phyloP scores from a whole-genome alignment of 2,113 vertebrate species.

The Chrysemys picta region DNA sequence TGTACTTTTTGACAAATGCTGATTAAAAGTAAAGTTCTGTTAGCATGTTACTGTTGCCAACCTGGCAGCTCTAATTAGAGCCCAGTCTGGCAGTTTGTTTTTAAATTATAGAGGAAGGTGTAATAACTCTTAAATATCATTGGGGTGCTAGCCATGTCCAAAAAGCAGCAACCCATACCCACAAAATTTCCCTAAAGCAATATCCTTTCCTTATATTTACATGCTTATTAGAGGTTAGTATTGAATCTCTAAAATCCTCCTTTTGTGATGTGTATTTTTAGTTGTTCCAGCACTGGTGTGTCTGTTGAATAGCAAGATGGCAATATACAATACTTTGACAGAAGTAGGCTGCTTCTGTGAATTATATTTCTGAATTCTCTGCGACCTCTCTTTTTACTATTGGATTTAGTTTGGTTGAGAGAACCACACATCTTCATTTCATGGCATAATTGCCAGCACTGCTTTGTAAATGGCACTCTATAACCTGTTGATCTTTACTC shows the following conservation, averaged over 20 bases:
- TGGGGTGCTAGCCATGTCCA: neutral
- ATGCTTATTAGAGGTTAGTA: neutral
- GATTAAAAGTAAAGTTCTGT: neutral
- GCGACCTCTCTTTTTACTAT: accelerated
- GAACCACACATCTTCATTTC: neutral
- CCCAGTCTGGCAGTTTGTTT: neutral
- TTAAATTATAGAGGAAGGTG: neutral
- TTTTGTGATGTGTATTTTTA: neutral
- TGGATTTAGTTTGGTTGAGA: neutral
- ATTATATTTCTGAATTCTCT: neutral
- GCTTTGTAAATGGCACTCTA: neutral
- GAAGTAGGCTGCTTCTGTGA: neutral
- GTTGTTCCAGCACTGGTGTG: neutral
- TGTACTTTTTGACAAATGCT: neutral
- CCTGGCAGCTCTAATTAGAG: neutral
- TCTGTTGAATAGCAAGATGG: neutral
- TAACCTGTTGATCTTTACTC: neutral
- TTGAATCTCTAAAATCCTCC: accelerated
- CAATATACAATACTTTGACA: neutral
- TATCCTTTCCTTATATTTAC: neutral
- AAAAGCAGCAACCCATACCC: neutral
- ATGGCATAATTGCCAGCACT: neutral
- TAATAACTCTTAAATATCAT: neutral
- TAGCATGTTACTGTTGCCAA: neutral
- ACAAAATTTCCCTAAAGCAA: neutral